Evolutionary conservation across 2,113 vertebrate genomes (phyloP).

Genomic region (Zosterops lateralis): DNA sequence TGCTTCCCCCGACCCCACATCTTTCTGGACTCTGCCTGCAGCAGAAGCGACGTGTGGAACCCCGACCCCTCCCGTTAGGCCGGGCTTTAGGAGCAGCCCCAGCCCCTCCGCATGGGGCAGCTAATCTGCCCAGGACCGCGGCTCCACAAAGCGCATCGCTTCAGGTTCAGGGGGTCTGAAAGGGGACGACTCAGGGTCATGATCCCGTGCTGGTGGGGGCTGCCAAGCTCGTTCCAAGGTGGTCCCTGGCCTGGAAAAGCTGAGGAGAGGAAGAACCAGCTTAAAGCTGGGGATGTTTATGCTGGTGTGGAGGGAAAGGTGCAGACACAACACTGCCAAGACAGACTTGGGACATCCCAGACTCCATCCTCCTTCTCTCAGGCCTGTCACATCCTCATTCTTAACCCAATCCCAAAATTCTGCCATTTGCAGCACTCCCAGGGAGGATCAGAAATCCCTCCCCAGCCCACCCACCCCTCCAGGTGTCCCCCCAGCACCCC

Average conservation of each 20-base stretch:
- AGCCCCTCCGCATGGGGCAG: conserved; percentile 26
- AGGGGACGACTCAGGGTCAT: conserved; percentile 72
- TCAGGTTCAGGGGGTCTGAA: conserved; percentile 91
- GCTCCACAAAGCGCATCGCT: conserved; percentile 89
- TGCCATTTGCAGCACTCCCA: background rate
- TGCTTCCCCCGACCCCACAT: background rate
- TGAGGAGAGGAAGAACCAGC: background rate
- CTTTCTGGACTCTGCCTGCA: background rate
- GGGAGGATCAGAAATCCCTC: background rate
- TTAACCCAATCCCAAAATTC: background rate
- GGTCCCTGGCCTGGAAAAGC: conserved; percentile 23
- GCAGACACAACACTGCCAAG: background rate
- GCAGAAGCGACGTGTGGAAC: background rate
- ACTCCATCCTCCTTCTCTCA: background rate
- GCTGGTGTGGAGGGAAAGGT: background rate
- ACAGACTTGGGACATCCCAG: background rate
- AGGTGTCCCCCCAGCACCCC: background rate
- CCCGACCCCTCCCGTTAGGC: background rate
- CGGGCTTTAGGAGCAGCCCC: background rate
- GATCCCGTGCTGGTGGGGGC: conserved; percentile 79
- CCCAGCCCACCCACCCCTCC: background rate
- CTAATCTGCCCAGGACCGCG: conserved; percentile 73
- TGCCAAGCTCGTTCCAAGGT: conserved; percentile 41
- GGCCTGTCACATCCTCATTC: background rate
- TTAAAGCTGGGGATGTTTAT: background rate